These are phyloP conservation scores for Pseudopodoces humilis DNA, from an alignment of 2,113 vertebrate species.

Conservation along the genomic window DNA sequence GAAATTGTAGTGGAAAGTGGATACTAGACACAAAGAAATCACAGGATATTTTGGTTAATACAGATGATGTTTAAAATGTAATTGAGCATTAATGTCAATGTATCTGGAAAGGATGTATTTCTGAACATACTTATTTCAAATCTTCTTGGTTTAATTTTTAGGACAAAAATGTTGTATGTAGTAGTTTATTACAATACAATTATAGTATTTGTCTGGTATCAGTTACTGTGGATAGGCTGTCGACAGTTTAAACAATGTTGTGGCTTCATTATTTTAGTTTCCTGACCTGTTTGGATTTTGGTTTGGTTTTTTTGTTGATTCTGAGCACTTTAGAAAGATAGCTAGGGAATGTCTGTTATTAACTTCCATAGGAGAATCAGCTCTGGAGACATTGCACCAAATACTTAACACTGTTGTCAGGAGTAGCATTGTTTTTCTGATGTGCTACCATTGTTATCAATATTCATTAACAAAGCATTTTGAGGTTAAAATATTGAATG, in stretches of 20 bases:
- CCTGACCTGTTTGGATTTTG: neutral
- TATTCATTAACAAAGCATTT: neutral
- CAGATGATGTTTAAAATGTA: neutral
- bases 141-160: neutral
- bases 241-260: neutral
- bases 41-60: neutral
- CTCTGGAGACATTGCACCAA: neutral
- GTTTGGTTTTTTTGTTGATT: neutral
- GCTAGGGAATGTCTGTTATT: neutral
- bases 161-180: neutral
- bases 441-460: neutral
- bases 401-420: neutral
- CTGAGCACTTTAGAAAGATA: neutral
- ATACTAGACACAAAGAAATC: neutral
- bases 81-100: neutral
- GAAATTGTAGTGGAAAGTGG: neutral
- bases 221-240: neutral
- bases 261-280: neutral
- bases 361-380: neutral
- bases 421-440: neutral
- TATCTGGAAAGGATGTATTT: neutral
- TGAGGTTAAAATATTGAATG: neutral
- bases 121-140: neutral
- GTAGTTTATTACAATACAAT: neutral
- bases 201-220: neutral